A percentile compares a stretch with the other conserved stretches of the same genome.
phyloP scores from a whole-genome alignment of 1,140 invertebrate genomes.

The Drosophila sulfurigaster region DNA sequence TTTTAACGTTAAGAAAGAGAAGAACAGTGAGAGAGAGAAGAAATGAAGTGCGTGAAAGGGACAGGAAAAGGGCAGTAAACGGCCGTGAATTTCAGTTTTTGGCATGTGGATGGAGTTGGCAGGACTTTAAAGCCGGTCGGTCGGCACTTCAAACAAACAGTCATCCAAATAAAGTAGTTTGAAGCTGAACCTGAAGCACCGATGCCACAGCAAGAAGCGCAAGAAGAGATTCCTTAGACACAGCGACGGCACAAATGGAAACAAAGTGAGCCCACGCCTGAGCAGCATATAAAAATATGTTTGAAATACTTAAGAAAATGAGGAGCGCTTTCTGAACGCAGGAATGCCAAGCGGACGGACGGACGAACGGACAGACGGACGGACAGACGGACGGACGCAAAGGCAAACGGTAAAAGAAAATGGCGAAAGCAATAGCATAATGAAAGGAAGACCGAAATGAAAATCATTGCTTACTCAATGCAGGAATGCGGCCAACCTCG shows the following conservation, averaged over 20 bases:
- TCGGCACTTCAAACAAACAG: conserved; percentile 66
- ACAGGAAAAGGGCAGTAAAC: not conserved
- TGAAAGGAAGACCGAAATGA: conserved; percentile 43
- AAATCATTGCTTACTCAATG: conserved; percentile 56
- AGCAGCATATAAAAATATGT: conserved; percentile 73
- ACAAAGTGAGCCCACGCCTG: conserved; percentile 56
- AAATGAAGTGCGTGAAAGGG: not conserved
- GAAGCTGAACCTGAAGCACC: conserved; percentile 34
- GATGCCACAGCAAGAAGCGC: not conserved
- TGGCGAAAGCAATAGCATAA: conserved; percentile 29
- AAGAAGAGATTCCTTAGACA: not conserved
- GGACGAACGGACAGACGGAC: not conserved
- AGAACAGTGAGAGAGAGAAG: too few species aligned
- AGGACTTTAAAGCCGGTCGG: conserved; percentile 34
- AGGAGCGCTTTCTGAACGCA: conserved; percentile 24
- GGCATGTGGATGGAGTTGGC: conserved; percentile 1
- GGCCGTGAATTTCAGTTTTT: not conserved
- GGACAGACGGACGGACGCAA: conserved; percentile 10
- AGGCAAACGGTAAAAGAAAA: not conserved
- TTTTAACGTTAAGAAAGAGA: conserved; percentile 7
- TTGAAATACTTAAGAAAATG: conserved; percentile 74
- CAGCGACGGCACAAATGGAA: conserved; percentile 5
- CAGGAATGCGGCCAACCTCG: conserved; percentile 15
- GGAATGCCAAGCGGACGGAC: conserved; percentile 15
- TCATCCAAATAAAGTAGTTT: conserved; percentile 76